Evolutionary conservation across 2,797 vertebrate genomes (phyloP), one percentile per base, ranked within the genome.

Genomic region (Eleutherodactylus coqui): DNA sequence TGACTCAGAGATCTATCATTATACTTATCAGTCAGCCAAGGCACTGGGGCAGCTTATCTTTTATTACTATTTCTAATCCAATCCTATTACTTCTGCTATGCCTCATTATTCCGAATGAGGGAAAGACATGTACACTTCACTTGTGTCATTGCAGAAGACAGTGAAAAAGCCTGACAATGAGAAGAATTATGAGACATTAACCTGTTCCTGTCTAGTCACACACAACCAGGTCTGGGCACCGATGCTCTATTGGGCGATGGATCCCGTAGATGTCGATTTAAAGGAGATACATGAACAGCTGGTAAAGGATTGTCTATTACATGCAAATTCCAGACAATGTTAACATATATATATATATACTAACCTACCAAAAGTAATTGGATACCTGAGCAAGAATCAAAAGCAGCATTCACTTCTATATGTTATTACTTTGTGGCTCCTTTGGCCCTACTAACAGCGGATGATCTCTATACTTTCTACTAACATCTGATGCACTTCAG

Each of bases 1-100:
- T 69, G 79, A 69, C 45, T 81, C 38, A 81, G 62, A 69, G 47
- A 69, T 81, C 62, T 81, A 81, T 81, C 79, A 81, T 81, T 49
- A 67, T 81, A 81, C 47, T 81, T 64, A 69, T 81, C 43, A 81
- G 79, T 36, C 79, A 81, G 62, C 45, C 79, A 69, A 51, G 79
- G 27, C 60, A 81, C 45, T 27, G 29, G 78, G 79, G 45, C 79
- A 45, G 43, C 79, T 81, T 81, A 81, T 81, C 62, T 81, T 47
- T 81, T 81, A 81, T 81, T 81, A 81, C 62, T 69, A 51, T 69
- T 81, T 49, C 79, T 81, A 81, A 81, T 69, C 79, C 47, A 81
- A 81, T 81, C 62, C 79, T 69, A 81, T 81, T 81, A 81, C 79
- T 81, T 67, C 79, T 69, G 79, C 79, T 49, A 69, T 81, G 79